Evolutionary conservation across 2,888 invertebrate species (phyloP), one percentile per base, ranked within the genome.

Genomic region (Pterostichus madidus): DNA sequence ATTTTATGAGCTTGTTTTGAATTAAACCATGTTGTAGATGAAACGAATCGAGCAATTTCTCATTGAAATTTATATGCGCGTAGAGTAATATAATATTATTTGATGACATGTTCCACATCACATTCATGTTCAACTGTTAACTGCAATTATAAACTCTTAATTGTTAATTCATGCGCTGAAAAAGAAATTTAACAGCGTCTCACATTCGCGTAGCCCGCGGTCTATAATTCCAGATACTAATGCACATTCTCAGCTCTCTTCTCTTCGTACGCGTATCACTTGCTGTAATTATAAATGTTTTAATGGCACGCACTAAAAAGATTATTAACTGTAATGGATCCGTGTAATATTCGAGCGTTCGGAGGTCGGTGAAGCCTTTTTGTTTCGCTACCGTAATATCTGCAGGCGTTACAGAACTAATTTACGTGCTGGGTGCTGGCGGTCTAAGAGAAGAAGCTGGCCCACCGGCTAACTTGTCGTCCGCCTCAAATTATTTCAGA

Each of bases 301-400:
- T 80, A 73, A 80, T 73, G 80, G 56, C 73, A 80, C 35, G 56
- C 53, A 80, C 53, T 71, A 80, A 80, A 79, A 80, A 71, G 71
- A 73, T 56, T 80, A 80, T 80, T 80, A 80, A 80, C 80, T 80
- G 80, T 56, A 80, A 73, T 80, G 80, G 73, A 71, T 64, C 64
- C 64, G 52, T 49, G 79, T 79, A 79, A 64, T 79, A 79, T 61
- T 64, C 46, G 64, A 44, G 61, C 61, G 31, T 77, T 77, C 77
- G 44, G 32, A 56, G 56, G 13, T 59, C 78, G 53, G 32, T 35
- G 31, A 35, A 59, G 77, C 31, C 68, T 46, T 68, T 79, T 31
- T 61, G 61, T 59, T 61, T 59, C 35, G 79, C 79, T 64, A 79
- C 79, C 79, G 79, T 64, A 79, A 79, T 79, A 32, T 52, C 79